Percentiles rank a stretch among this genome's conserved stretches.
phyloP scores from a whole-genome alignment of 2,888 invertebrate species.

The Leptopilina myrica region DNA sequence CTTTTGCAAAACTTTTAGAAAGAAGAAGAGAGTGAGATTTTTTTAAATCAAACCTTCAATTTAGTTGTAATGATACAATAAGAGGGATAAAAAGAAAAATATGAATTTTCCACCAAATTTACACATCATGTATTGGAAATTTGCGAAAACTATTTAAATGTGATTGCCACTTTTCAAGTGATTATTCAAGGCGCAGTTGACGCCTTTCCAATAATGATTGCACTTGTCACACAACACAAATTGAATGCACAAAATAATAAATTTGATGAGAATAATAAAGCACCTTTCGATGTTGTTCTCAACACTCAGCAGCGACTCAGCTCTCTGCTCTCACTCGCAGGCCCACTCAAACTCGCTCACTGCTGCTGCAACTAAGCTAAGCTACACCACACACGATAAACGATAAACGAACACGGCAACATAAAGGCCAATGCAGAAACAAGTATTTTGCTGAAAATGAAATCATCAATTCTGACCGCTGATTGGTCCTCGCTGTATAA shows the following conservation, averaged over 20 bases:
- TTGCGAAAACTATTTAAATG: neutral
- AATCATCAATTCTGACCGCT: too few relatives aligned
- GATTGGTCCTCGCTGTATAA: neutral
- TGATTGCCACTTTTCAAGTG: neutral
- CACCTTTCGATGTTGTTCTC: constrained; percentile 15
- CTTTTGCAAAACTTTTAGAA: neutral
- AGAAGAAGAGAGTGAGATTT: neutral
- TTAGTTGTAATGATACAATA: neutral
- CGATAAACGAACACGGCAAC: neutral
- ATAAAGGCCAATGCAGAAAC: neutral
- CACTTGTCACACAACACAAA: constrained; percentile 11
- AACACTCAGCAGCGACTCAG: neutral
- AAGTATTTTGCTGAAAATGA: too few relatives aligned
- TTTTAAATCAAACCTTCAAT: neutral
- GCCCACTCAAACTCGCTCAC: neutral
- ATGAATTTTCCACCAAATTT: neutral
- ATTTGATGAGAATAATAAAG: neutral
- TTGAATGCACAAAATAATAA: neutral
- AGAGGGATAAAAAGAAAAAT: too few relatives aligned
- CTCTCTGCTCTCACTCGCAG: neutral
- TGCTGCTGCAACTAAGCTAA: neutral
- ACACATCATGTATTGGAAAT: neutral
- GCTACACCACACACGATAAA: neutral
- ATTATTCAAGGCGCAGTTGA: neutral
- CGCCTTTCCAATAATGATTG: neutral